Percentiles rank a stretch among this genome's conserved stretches.
phyloP scores from a whole-genome alignment of 2,113 vertebrate genomes.

The Platysternon megacephalum region DNA sequence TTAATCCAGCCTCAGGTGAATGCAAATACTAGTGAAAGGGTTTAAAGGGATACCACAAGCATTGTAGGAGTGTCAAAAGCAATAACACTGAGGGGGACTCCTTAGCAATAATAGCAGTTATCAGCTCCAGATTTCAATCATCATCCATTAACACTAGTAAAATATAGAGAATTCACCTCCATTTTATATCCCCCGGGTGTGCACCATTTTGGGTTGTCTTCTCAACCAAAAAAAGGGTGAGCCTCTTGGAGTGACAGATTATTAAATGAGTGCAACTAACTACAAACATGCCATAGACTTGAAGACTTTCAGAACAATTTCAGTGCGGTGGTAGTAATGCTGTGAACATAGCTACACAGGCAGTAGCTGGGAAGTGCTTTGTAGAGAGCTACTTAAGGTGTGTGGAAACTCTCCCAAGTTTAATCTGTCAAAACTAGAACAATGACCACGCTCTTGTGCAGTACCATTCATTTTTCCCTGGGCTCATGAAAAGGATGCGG shows the following conservation, averaged over 20 bases:
- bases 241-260: not conserved
- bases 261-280: not conserved
- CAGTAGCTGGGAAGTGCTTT: not conserved
- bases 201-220: slow-evolving; percentile 1
- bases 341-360: not conserved
- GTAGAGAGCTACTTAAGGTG: not conserved
- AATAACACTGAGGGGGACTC: slow-evolving; percentile 57
- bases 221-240: slow-evolving; percentile 2
- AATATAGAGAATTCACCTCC: slow-evolving; percentile 9
- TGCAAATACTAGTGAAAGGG: slow-evolving; percentile 2
- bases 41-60: slow-evolving; percentile 26
- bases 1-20: slow-evolving; percentile 15
- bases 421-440: not conserved
- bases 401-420: not conserved
- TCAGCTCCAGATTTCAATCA: slow-evolving; percentile 30
- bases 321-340: not conserved
- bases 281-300: not conserved
- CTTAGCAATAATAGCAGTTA: slow-evolving; percentile 76
- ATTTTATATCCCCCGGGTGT: slow-evolving; percentile 32
- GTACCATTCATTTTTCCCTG: not conserved
- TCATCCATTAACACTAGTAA: not conserved
- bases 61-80: slow-evolving; percentile 36
- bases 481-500: not conserved
- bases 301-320: not conserved
- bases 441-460: rapidly evolving